Evolutionary conservation across 2,888 invertebrate species (phyloP).

Genomic region (Tipula confusa): DNA sequence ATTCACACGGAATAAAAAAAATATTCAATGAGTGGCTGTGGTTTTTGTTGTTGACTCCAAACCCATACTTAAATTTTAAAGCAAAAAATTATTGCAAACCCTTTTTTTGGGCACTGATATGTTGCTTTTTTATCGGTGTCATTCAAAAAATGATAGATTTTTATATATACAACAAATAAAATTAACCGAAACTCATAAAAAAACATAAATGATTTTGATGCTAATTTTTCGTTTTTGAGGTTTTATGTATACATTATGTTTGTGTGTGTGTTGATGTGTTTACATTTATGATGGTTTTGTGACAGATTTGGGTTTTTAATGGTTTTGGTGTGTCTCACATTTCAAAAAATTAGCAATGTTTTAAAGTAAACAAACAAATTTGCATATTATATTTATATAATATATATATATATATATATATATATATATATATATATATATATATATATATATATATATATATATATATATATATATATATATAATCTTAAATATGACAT

Average conservation of each 20-base stretch:
- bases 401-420: not conserved
- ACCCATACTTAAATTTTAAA: too few relatives aligned
- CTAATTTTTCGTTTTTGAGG: not conserved
- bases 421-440: not conserved
- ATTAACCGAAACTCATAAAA: not conserved
- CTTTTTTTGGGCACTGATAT: not conserved
- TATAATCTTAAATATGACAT: too few relatives aligned
- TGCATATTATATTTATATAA: not conserved
- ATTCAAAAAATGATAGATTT: not conserved
- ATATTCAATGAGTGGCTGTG: not conserved
- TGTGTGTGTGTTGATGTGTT: not conserved
- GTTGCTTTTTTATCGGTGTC: not conserved
- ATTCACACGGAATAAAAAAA: not conserved
- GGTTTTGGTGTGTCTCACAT: constrained; percentile 7
- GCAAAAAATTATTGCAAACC: not conserved
- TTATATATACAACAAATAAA: not conserved
- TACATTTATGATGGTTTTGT: constrained; percentile 1
- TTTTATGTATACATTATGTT: not conserved
- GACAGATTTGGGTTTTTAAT: not conserved
- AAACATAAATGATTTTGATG: not conserved
- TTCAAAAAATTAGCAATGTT: not conserved
- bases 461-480: too few relatives aligned
- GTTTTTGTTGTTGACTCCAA: not conserved
- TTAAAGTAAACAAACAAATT: not conserved
- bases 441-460: not conserved